Evolutionary conservation across 2,113 vertebrate genomes (phyloP).

Genomic region (Rhadina sibilatrix): DNA sequence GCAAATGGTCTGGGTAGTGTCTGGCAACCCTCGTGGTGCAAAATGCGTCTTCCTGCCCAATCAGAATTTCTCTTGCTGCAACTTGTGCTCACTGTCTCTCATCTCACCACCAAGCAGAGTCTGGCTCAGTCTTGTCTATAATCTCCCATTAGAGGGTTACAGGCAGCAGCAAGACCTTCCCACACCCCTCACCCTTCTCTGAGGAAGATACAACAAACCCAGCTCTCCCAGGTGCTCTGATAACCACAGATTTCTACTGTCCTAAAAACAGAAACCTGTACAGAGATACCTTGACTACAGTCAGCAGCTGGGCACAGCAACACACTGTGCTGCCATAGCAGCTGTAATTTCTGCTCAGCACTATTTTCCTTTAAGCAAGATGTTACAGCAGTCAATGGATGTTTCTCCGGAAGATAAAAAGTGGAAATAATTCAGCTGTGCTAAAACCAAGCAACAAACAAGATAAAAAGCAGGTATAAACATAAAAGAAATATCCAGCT

Average conservation of each 20-base stretch:
- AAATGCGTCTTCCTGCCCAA: not conserved
- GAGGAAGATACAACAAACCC: not conserved
- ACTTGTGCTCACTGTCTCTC: not conserved
- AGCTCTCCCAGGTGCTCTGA: not conserved
- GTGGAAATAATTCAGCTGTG: not conserved
- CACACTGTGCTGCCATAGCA: not conserved
- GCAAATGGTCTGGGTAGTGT: not conserved
- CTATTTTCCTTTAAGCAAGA: not conserved
- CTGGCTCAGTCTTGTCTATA: not conserved
- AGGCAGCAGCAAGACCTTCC: not conserved
- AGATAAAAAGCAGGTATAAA: not conserved
- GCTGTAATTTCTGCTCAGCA: constrained; percentile 5
- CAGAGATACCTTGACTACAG: not conserved
- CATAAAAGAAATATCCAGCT: constrained; percentile 21
- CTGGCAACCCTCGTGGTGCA: not conserved
- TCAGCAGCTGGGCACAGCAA: not conserved
- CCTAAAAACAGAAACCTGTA: not conserved
- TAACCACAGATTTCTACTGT: not conserved
- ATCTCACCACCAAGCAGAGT: not conserved
- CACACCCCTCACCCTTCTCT: not conserved
- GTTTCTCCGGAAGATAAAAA: not conserved
- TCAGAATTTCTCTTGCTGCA: not conserved
- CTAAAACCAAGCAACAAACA: not conserved
- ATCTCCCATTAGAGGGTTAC: not conserved
- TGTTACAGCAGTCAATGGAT: constrained; percentile 4